These are phyloP conservation scores for Trinectes maculatus DNA, from an alignment of 2,113 vertebrate genomes.

Conservation along the genomic window DNA sequence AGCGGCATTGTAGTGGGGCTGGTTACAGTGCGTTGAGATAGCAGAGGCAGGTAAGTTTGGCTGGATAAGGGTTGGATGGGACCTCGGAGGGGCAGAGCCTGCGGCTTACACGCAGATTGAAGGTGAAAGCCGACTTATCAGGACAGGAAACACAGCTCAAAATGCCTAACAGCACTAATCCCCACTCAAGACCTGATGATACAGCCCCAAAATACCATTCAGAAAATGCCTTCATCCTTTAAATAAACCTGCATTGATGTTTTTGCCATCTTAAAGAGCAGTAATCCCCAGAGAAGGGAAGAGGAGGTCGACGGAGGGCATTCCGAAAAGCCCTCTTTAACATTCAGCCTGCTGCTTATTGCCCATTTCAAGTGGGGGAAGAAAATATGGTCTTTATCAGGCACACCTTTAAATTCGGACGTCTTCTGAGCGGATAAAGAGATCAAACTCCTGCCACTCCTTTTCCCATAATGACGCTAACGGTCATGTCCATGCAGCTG, in stretches of 20 bases:
- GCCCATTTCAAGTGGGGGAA: slow-evolving; percentile 69
- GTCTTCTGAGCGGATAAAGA: slow-evolving; percentile 60
- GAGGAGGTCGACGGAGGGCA: slow-evolving; percentile 62
- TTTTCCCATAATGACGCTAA: slow-evolving; percentile 40
- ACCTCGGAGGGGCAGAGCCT: slow-evolving; percentile 73
- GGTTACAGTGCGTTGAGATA: slow-evolving; percentile 43
- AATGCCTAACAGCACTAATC: slow-evolving; percentile 82
- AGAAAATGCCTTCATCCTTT: slow-evolving; percentile 81
- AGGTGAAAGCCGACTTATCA: slow-evolving; percentile 82
- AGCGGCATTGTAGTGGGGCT: neutral
- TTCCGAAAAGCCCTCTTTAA: slow-evolving; percentile 79
- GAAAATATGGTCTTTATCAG: slow-evolving; percentile 65
- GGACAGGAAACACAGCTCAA: slow-evolving; percentile 79
- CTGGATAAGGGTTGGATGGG: slow-evolving; percentile 68
- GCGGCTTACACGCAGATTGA: slow-evolving; percentile 80
- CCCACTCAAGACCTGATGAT: slow-evolving; percentile 78
- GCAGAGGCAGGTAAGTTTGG: slow-evolving; percentile 43
- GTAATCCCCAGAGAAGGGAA: slow-evolving; percentile 71
- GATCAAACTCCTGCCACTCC: slow-evolving; percentile 68
- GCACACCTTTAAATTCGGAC: slow-evolving; percentile 61
- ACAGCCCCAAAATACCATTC: slow-evolving; percentile 77
- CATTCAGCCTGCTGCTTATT: slow-evolving; percentile 77
- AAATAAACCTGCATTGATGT: slow-evolving; percentile 82
- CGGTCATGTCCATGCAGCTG: slow-evolving; percentile 27
- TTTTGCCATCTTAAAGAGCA: slow-evolving; percentile 79